phyloP scores from a whole-genome alignment of 92 coral and sea anemone species.

The Porites divaricata region DNA sequence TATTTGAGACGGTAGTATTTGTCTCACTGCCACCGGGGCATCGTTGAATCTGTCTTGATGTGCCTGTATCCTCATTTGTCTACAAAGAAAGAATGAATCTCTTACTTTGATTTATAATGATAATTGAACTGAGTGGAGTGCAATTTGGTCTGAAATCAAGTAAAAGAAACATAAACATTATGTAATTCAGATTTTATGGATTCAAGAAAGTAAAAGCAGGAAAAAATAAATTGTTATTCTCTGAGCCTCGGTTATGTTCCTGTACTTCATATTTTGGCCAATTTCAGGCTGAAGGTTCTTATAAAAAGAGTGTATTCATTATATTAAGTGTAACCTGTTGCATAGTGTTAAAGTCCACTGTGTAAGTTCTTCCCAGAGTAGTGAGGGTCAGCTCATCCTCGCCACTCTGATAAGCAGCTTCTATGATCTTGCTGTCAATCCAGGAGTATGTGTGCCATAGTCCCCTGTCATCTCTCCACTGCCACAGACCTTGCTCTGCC shows the following conservation, averaged over 20 bases:
- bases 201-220: no score
- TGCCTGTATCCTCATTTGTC: conserved; percentile 99
- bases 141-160: no score
- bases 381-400: conserved; percentile 96
- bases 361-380: conserved; percentile 96
- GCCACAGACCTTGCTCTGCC: conserved; percentile 97
- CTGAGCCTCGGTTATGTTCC: no score
- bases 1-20: conserved; percentile 55
- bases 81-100: conserved; percentile 6
- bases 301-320: no score
- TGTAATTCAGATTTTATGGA: no score
- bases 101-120: not conserved
- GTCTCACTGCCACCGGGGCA: conserved; percentile 86
- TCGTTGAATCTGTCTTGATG: conserved; percentile 95
- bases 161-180: no score
- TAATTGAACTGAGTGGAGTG: no score
- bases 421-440: conserved; percentile 98
- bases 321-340: conserved; percentile 81
- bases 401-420: conserved; percentile 97
- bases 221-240: no score
- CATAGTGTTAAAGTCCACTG: conserved; percentile 95
- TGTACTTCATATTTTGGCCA: no score
- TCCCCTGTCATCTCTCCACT: conserved; percentile 98
- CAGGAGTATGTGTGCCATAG: conserved; percentile 99
- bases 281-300: no score